A percentile compares a stretch with the other conserved stretches of the same genome.
phyloP scores from a whole-genome alignment of 2,797 vertebrate species.

The Thripadectes ignobilis region DNA sequence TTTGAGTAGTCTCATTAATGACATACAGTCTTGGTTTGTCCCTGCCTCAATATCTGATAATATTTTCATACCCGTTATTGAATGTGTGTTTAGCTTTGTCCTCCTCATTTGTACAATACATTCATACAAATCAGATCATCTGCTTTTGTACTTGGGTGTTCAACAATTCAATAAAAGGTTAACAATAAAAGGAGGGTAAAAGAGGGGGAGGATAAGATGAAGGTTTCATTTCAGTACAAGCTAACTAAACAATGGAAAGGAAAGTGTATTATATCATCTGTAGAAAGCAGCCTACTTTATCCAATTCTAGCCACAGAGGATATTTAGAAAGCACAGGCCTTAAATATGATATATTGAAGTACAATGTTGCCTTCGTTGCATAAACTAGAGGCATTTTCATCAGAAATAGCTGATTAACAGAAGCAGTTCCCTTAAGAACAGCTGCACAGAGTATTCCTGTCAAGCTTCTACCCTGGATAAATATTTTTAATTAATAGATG shows the following conservation, averaged over 20 bases:
- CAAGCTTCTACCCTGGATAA: slow-evolving; percentile 61
- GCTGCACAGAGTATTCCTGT: slow-evolving; percentile 19
- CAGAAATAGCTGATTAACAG: slow-evolving; percentile 53
- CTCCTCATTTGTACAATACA: neutral
- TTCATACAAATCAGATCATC: neutral
- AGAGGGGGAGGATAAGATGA: neutral
- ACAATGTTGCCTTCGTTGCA: neutral
- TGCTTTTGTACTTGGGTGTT: neutral
- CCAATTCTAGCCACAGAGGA: neutral
- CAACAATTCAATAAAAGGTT: slow-evolving; percentile 1
- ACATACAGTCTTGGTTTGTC: neutral
- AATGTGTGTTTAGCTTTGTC: neutral
- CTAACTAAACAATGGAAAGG: neutral
- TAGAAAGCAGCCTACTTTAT: neutral
- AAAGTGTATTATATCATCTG: neutral
- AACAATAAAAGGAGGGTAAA: neutral
- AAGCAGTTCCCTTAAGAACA: slow-evolving; percentile 38
- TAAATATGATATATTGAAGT: slow-evolving; percentile 35
- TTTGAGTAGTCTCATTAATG: slow-evolving; percentile 16
- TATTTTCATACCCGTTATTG: neutral
- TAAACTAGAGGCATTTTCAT: slow-evolving; percentile 24
- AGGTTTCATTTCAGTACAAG: neutral
- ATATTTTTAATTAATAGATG: slow-evolving; percentile 77
- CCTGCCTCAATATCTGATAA: neutral
- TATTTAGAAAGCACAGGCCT: slow-evolving; percentile 9